Conservation (phyloP, 2,888 invertebrate genomes). For the Lepidocyrtinus sp. region DNA sequence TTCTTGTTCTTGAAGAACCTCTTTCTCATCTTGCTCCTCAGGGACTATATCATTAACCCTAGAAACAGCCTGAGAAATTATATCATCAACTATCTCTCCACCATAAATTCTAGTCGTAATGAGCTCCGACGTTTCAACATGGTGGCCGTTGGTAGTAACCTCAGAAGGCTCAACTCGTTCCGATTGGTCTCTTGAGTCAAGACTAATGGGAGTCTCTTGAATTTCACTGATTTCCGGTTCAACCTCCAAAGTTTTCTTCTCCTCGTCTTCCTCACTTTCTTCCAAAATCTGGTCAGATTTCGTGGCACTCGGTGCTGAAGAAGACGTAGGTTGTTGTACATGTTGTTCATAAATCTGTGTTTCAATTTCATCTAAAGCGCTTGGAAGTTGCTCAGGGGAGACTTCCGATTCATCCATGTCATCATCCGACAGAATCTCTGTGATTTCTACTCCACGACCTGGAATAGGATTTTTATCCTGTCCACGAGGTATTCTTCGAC, state of each 20-base stretch:
- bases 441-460: conserved; percentile 62
- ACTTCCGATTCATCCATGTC: conserved; percentile 44
- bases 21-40: conserved; percentile 38
- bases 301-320: not conserved
- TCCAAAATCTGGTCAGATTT: conserved; percentile 45
- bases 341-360: conserved; percentile 15
- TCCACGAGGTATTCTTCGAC: not conserved
- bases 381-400: conserved; percentile 29
- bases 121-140: conserved; percentile 27
- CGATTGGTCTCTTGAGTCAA: conserved; percentile 58
- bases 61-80: conserved; percentile 66
- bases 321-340: not conserved
- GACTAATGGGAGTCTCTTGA: conserved; percentile 58
- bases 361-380: conserved; percentile 31
- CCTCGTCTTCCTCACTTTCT: conserved; percentile 43
- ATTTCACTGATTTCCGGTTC: conserved; percentile 30
- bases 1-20: conserved; percentile 37
- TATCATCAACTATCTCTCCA: conserved; percentile 66
- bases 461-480: conserved; percentile 42
- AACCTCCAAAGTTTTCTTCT: conserved; percentile 36
- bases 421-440: conserved; percentile 58
- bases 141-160: conserved; percentile 39
- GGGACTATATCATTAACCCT: conserved; percentile 58
- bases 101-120: conserved; percentile 57
- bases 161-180: conserved; percentile 40